Evolutionary conservation across 1,140 invertebrate species (phyloP).

Genomic region (Thaumatotibia leucotreta): DNA sequence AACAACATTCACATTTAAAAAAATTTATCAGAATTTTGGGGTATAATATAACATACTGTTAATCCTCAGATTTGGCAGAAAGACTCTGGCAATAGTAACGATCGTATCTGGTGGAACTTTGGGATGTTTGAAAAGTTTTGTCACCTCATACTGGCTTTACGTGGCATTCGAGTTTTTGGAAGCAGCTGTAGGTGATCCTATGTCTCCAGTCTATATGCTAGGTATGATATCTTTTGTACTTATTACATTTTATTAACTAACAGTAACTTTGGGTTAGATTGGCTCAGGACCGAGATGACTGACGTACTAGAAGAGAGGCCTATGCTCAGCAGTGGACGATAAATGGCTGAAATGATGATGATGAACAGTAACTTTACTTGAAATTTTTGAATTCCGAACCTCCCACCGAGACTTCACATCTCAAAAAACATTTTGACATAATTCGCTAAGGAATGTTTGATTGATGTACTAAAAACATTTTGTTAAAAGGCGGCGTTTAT

Average conservation of each 20-base stretch:
- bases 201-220: conserved; percentile 40
- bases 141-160: conserved; percentile 46
- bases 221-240: conserved; percentile 16
- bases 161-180: conserved; percentile 50
- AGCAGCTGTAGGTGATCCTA: conserved; percentile 46
- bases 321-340: too few relatives aligned
- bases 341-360: too few relatives aligned
- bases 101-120: conserved; percentile 43
- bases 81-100: conserved; percentile 35
- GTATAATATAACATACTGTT: background rate
- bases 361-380: background rate
- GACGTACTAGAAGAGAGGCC: too few relatives aligned
- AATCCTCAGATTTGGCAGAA: conserved; percentile 47
- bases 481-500: background rate
- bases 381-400: background rate
- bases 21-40: conserved; percentile 20
- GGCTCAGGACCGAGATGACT: too few relatives aligned
- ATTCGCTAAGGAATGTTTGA: background rate
- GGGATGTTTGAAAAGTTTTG: conserved; percentile 46
- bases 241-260: too few relatives aligned
- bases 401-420: background rate
- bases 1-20: too few relatives aligned
- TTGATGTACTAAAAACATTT: background rate
- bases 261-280: too few relatives aligned
- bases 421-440: background rate